Conservation (phyloP, 2,888 invertebrate species). For the Amiota minor region DNA sequence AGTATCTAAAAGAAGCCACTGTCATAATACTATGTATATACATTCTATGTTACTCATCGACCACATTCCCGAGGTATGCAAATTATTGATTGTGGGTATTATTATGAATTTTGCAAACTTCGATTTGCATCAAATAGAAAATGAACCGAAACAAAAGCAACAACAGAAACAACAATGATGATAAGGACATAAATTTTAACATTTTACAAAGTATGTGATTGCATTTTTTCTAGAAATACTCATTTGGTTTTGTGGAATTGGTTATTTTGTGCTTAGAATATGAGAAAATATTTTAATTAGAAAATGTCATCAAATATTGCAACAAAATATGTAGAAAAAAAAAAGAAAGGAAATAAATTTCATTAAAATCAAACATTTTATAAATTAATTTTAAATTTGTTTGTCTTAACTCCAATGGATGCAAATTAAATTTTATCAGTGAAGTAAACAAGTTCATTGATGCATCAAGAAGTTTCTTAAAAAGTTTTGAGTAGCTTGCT, state of each 20-base stretch:
- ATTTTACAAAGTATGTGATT: too few relatives aligned
- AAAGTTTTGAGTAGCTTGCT: too few relatives aligned
- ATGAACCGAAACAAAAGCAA: background rate
- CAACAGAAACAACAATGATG: too few relatives aligned
- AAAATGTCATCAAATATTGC: slow-evolving; percentile 6
- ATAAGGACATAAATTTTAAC: too few relatives aligned
- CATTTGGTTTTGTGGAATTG: background rate
- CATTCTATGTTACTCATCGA: too few relatives aligned
- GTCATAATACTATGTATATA: background rate
- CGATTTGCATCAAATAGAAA: background rate
- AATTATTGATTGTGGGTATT: background rate
- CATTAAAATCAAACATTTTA: slow-evolving; percentile 7
- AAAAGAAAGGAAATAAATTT: background rate
- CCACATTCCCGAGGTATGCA: background rate
- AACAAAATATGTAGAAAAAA: too few relatives aligned
- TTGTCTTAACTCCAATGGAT: too few relatives aligned
- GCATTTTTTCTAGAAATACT: too few relatives aligned
- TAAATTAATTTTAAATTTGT: background rate
- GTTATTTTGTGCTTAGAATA: background rate
- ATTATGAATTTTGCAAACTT: slow-evolving; percentile 2
- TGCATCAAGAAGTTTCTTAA: too few relatives aligned
- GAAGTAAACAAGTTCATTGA: too few relatives aligned
- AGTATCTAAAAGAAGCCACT: background rate
- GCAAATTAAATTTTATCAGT: too few relatives aligned
- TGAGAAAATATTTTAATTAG: slow-evolving; percentile 3